Evolutionary conservation across 1,140 invertebrate species (phyloP).

Genomic region (Hycleus cichorii): DNA sequence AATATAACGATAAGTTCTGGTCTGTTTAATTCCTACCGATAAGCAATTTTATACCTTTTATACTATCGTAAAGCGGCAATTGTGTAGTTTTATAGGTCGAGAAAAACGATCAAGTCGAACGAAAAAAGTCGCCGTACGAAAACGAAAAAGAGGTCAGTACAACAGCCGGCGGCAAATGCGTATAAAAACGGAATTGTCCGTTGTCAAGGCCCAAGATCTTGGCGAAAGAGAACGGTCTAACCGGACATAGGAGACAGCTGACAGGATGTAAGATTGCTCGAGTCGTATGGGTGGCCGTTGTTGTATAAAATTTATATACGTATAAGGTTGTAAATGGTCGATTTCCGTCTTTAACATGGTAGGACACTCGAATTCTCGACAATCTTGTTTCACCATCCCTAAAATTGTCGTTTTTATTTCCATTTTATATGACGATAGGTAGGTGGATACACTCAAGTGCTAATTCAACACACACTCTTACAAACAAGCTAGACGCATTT

Average conservation of each 20-base stretch:
- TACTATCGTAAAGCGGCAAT: constrained; percentile 7
- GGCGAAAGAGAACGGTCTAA: background rate
- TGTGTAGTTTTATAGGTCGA: constrained; percentile 7
- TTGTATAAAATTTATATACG: constrained; percentile 7
- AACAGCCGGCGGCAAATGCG: constrained; percentile 6
- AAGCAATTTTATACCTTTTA: constrained; percentile 15
- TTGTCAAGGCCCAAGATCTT: background rate
- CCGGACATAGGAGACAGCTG: constrained; percentile 8
- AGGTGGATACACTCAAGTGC: background rate
- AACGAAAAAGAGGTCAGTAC: background rate
- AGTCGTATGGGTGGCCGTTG: background rate
- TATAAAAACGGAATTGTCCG: constrained; percentile 15
- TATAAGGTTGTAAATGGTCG: constrained; percentile 11
- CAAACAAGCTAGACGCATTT: no score
- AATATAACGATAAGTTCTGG: no score
- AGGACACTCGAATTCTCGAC: background rate
- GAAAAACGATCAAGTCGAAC: constrained; percentile 8
- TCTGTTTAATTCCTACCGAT: constrained; percentile 1
- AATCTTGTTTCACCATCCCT: constrained; percentile 2
- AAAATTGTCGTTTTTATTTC: background rate
- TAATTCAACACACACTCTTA: constrained; percentile 7
- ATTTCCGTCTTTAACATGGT: constrained; percentile 5
- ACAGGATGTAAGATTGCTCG: constrained; percentile 11
- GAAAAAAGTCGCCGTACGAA: no score
- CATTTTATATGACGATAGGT: background rate